phyloP scores from a whole-genome alignment of 1,140 invertebrate species.

The Mylabris phalerata region DNA sequence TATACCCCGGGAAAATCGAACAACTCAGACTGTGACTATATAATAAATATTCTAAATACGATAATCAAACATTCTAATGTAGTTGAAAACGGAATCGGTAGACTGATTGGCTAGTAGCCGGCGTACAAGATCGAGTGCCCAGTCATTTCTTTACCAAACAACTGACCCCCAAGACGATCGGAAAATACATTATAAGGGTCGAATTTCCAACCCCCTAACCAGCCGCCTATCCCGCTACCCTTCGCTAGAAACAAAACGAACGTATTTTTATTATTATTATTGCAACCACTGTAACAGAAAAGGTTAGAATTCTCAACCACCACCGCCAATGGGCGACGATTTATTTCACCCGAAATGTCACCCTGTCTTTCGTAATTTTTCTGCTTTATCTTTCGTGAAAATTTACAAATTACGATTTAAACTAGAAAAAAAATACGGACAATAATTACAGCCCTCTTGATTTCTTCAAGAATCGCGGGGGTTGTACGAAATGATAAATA shows the following conservation, averaged over 20 bases:
- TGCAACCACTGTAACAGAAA: no score
- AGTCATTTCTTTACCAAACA: conserved; percentile 22
- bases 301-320: no score
- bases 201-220: not conserved
- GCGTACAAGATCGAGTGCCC: conserved; percentile 32
- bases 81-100: conserved; percentile 13
- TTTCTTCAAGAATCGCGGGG: not conserved
- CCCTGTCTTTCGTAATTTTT: conserved; percentile 25
- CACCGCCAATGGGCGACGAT: no score
- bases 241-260: not conserved
- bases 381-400: conserved; percentile 32
- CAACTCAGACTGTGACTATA: conserved; percentile 29
- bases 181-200: conserved; percentile 27
- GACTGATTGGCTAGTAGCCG: not conserved
- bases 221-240: conserved; percentile 3
- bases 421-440: no score
- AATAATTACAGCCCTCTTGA: no score
- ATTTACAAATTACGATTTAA: no score
- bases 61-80: conserved; percentile 10
- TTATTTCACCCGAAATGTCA: conserved; percentile 9
- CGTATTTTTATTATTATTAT: no score
- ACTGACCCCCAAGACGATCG: conserved; percentile 20
- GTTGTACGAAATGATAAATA: conserved; percentile 23
- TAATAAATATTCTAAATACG: not conserved
- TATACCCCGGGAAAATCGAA: conserved; percentile 20